Conservation (phyloP, 2,797 vertebrate genomes). For the Gouania willdenowi region DNA sequence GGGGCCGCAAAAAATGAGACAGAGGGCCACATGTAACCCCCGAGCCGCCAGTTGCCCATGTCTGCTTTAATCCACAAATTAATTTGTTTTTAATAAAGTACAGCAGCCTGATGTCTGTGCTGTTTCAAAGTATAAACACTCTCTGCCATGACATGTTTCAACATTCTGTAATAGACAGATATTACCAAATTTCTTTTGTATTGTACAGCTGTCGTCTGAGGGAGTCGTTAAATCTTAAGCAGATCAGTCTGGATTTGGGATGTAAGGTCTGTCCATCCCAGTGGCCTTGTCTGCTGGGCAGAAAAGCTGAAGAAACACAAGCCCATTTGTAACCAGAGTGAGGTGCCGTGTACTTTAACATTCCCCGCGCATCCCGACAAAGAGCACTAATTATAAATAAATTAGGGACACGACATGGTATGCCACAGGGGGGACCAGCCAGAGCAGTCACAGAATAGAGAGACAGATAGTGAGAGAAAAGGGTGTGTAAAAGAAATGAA, state of each 20-base stretch:
- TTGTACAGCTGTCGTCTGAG: conserved; percentile 4
- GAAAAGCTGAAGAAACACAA: conserved; percentile 59
- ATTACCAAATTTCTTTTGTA: neutral
- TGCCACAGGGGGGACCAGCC: conserved; percentile 75
- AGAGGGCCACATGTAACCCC: too few relatives aligned
- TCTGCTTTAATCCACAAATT: too few relatives aligned
- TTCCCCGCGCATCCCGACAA: conserved; percentile 80
- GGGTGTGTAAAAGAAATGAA: conserved; percentile 61
- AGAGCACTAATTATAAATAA: conserved; percentile 86
- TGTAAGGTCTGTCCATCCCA: conserved; percentile 55
- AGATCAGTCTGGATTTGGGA: conserved; percentile 18
- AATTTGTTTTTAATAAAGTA: too few relatives aligned
- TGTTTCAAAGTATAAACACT: too few relatives aligned
- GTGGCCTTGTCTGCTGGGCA: conserved; percentile 46
- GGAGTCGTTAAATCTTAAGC: conserved; percentile 36
- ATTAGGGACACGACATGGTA: conserved; percentile 81
- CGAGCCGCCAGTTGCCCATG: too few relatives aligned
- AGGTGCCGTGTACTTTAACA: conserved; percentile 79
- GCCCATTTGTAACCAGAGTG: conserved; percentile 80
- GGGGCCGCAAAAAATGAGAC: too few relatives aligned
- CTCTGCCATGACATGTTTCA: too few relatives aligned
- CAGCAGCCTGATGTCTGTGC: too few relatives aligned
- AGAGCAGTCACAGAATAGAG: conserved; percentile 71
- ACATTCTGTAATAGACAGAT: neutral
- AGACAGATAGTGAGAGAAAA: conserved; percentile 68